Base-by-base conservation (phyloP, 92 coral and sea anemone species). In the Plumapathes pennacea region DNA sequence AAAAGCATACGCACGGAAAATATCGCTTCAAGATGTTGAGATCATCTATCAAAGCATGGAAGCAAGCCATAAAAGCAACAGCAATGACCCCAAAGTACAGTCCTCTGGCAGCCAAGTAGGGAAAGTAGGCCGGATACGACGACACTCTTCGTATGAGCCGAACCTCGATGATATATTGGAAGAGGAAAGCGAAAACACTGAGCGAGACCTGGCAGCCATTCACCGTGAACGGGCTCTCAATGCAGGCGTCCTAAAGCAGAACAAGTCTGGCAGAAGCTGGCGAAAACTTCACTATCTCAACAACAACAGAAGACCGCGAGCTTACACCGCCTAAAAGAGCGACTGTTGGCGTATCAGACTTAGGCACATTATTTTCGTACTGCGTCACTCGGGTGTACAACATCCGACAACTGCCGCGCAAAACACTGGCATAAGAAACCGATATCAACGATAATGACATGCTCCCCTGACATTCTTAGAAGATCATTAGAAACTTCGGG, bases 211-310 rank as follows among this genome's bases (percentile, higher is more conserved):
- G 31, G 96, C 99, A 4, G 81, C 95, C 12, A 82, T 94, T 15
- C 99, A 94, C 57, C 89, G 80, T 23, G 95, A 89, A 45, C 71
- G 99, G 67, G 99, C 99, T 10, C 56, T 81, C 12, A 74, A 83
- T 44, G 82, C 96, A 0, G 86, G 80, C 13, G 40, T 71, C 24
- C n/a, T 82, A 22, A 71, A 65, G 6, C 57, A 67, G 29, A 65
- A 72, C 45, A 62, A 67, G 22, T 83, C 82, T n/a, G 86, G 83
- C 10, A 54, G 96, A 33, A 67, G 70, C 11, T 75, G 79, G 52
- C 75, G 89, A 21, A 84, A 71, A 52, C 54, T 54, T 46, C 38
- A 77, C 14, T 72, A 74, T 38, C 29, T 40, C 7, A 65, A 62
- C 27, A 53, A 51, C 34, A 51, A 51, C 22, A 11, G 67, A 31